These are phyloP conservation scores for Pseudomugil gertrudae DNA, from an alignment of 2,797 vertebrate genomes.

Conservation along the genomic window DNA sequence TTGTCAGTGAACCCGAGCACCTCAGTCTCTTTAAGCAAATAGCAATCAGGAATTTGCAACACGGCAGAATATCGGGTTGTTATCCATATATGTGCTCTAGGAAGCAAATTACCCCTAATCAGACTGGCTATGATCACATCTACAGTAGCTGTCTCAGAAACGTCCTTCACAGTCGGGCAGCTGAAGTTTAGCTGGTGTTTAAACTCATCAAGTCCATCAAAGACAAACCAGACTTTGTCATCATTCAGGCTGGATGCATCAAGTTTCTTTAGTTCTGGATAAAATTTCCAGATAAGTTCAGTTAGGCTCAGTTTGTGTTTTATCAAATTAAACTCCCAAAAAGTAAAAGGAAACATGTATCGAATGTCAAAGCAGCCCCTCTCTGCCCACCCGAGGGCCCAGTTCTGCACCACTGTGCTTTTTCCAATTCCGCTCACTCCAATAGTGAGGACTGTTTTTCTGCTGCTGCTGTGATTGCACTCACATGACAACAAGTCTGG, in stretches of 20 bases:
- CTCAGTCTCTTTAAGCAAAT: slow-evolving; percentile 29
- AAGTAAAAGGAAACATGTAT: slow-evolving; percentile 51
- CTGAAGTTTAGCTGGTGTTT: slow-evolving; percentile 16
- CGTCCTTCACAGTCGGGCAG: slow-evolving; percentile 25
- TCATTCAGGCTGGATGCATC: slow-evolving; percentile 19
- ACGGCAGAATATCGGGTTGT: slow-evolving; percentile 17
- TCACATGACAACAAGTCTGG: slow-evolving; percentile 28
- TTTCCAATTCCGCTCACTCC: slow-evolving; percentile 61
- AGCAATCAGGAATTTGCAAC: slow-evolving; percentile 17
- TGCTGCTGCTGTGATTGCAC: slow-evolving; percentile 11
- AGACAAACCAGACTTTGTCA: slow-evolving; percentile 47
- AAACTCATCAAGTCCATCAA: slow-evolving; percentile 63
- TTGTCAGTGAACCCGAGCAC: slow-evolving; percentile 43
- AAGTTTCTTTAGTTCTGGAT: slow-evolving; percentile 39
- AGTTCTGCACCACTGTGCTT: slow-evolving; percentile 49
- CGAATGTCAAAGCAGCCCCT: slow-evolving; percentile 16
- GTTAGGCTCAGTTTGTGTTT: slow-evolving; percentile 26
- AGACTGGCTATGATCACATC: slow-evolving; percentile 41
- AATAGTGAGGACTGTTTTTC: slow-evolving; percentile 43
- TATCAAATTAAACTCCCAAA: slow-evolving; percentile 60
- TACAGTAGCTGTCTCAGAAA: slow-evolving; percentile 20
- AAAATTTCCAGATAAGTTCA: slow-evolving; percentile 49
- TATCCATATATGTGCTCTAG: slow-evolving; percentile 51
- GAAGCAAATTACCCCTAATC: slow-evolving; percentile 53
- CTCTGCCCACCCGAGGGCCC: slow-evolving; percentile 50